Evolutionary conservation across 2,113 vertebrate genomes (phyloP).

Genomic region (Sialia sialis): DNA sequence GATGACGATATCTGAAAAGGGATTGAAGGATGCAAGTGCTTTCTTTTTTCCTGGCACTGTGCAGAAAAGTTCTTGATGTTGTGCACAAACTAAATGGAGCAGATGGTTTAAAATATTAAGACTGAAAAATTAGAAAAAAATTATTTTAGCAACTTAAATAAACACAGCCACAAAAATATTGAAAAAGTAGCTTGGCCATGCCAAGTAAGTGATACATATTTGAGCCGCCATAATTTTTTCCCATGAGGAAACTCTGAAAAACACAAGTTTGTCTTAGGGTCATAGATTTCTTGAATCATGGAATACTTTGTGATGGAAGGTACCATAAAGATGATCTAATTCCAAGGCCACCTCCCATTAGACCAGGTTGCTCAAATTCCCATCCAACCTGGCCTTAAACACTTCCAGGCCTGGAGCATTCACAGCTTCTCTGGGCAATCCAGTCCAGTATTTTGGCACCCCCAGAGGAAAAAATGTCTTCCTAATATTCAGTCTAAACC

Average conservation of each 20-base stretch:
- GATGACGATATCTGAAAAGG: not conserved
- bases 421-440: not conserved
- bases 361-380: not conserved
- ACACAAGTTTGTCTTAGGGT: not conserved
- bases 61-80: not conserved
- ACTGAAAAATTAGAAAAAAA: not conserved
- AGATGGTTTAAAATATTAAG: not conserved
- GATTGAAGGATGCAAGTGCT: not conserved
- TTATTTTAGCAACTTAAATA: not conserved
- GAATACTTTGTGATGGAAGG: not conserved
- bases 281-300: not conserved
- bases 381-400: not conserved
- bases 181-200: not conserved
- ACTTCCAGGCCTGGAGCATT: too few species aligned
- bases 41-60: not conserved
- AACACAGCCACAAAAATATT: not conserved
- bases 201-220: not conserved
- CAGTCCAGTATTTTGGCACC: not conserved
- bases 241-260: slow-evolving; percentile 21
- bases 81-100: not conserved
- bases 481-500: not conserved
- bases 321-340: not conserved
- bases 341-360: not conserved
- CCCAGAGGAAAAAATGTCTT: not conserved
- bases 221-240: not conserved